Conservation (phyloP, 2,113 vertebrate genomes). For the Trematomus loennbergii region DNA sequence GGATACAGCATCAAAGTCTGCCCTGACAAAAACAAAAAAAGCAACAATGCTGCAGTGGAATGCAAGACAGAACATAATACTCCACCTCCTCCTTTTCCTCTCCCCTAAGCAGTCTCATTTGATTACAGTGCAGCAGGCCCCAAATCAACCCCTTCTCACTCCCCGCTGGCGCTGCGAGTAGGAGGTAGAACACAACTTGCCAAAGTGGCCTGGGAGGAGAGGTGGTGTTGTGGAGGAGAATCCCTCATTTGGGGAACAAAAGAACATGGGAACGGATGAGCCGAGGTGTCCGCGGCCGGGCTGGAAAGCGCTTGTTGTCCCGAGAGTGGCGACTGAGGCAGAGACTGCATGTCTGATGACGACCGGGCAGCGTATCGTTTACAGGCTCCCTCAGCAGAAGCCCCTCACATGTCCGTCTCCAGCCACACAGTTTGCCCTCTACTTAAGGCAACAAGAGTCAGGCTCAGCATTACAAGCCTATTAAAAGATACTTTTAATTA, state of each 20-base stretch:
- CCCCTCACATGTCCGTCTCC: constrained; percentile 75
- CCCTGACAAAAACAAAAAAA: constrained; percentile 78
- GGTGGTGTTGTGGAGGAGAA: constrained; percentile 59
- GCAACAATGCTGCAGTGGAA: constrained; percentile 78
- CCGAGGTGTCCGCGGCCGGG: constrained; percentile 49
- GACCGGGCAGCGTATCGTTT: constrained; percentile 81
- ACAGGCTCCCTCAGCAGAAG: constrained; percentile 78
- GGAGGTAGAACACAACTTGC: constrained; percentile 69
- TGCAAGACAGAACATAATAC: constrained; percentile 79
- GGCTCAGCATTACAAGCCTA: constrained; percentile 81
- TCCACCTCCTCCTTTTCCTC: constrained; percentile 70
- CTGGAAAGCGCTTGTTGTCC: constrained; percentile 44
- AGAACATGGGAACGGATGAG: constrained; percentile 50
- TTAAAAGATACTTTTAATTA: constrained; percentile 82
- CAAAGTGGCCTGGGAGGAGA: constrained; percentile 62
- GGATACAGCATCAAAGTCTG: constrained; percentile 84
- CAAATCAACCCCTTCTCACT: constrained; percentile 73
- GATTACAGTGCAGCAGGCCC: constrained; percentile 78
- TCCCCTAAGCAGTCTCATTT: constrained; percentile 76
- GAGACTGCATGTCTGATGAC: constrained; percentile 75
- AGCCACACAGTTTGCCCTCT: constrained; percentile 79
- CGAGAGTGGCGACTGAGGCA: constrained; percentile 56
- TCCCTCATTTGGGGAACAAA: constrained; percentile 71
- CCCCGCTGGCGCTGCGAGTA: constrained; percentile 56
- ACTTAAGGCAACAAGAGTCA: constrained; percentile 84